Evolutionary conservation across 1,140 invertebrate genomes (phyloP), one percentile per base, ranked within the genome.

Genomic region (Araneus ventricosus): DNA sequence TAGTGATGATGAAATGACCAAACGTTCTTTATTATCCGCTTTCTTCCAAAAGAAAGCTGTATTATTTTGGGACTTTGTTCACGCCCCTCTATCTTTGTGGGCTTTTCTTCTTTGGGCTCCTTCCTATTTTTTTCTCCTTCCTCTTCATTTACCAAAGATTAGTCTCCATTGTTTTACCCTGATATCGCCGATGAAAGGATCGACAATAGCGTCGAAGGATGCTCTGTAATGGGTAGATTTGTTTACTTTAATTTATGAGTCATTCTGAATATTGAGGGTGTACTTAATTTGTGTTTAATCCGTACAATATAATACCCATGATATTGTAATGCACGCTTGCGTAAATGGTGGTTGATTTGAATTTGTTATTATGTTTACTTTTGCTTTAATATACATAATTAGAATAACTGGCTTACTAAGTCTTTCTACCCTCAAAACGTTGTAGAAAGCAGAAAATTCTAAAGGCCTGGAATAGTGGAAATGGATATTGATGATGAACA

Each of bases 1-100:
- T 34, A 37, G 61, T 88, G 87, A 88, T 88, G 63, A 61, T 57
- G 59, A 88, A 88, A 88, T 88, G 87, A 88, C 87, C 59, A 63
- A 88, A 70, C 63, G 87, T 70, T 88, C 59, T 45, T 70, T 88
- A 88, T 88, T 88, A 27, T 67, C 41, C 59, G 22, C 27, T 37
- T 67, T 17, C 59, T 41, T 20, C 63, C 5, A 45, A 63, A 70
- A 45, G 37, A 88, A 88, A 88, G 59, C 86, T 52, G 34, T 88
- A 63, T 67, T 88, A 88, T 88, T 88, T 70, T 27, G 52, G 37
- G 61, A 70, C 80, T 70, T 88, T 88, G 87, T 75, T 86, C 84
- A 86, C 52, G 52, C 84, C 84, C 34, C 84, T 39, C 27, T 86
- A 6, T 37, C 80, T 82, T 45, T 39, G 22, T 30, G 34, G n/a